Conservation (phyloP, 1,140 invertebrate genomes). For the Ips typographus region DNA sequence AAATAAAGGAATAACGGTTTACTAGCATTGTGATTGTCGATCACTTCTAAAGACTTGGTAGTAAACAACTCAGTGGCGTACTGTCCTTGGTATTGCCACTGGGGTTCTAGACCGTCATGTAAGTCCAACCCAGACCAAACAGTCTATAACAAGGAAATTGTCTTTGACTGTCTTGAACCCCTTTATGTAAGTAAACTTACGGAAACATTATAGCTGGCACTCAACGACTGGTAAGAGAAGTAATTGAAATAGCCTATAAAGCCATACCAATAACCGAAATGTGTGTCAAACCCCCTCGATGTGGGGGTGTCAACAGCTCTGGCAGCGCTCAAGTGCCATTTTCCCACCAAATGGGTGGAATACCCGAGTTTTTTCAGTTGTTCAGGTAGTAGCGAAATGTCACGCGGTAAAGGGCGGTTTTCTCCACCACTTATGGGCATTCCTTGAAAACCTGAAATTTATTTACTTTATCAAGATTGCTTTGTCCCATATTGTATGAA, state of each 20-base stretch:
- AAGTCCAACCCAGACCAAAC: conserved; percentile 43
- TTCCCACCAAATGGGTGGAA: conserved; percentile 82
- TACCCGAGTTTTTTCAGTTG: conserved; percentile 77
- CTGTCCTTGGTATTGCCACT: conserved; percentile 58
- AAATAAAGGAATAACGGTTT: conserved; percentile 78
- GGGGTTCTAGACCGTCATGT: conserved; percentile 44
- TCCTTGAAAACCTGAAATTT: conserved; percentile 63
- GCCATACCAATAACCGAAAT: conserved; percentile 68
- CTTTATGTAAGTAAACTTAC: conserved; percentile 16
- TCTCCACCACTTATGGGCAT: conserved; percentile 58
- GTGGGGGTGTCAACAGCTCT: conserved; percentile 55
- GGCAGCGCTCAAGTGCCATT: conserved; percentile 77
- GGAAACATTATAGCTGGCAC: conserved; percentile 4
- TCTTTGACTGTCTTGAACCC: not conserved
- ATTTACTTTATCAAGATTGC: not conserved
- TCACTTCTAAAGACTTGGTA: conserved; percentile 68
- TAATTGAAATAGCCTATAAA: conserved; percentile 65
- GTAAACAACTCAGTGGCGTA: conserved; percentile 82
- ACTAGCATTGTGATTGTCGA: conserved; percentile 61
- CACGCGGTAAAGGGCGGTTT: conserved; percentile 59
- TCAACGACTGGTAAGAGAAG: conserved; percentile 22
- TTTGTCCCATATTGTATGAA: not conserved
- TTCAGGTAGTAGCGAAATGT: conserved; percentile 66
- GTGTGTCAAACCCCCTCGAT: conserved; percentile 63
- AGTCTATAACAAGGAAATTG: conserved; percentile 3